These are phyloP conservation scores for Fragum whitleyi DNA, from an alignment of 2,888 invertebrate species.

Conservation along the genomic window DNA sequence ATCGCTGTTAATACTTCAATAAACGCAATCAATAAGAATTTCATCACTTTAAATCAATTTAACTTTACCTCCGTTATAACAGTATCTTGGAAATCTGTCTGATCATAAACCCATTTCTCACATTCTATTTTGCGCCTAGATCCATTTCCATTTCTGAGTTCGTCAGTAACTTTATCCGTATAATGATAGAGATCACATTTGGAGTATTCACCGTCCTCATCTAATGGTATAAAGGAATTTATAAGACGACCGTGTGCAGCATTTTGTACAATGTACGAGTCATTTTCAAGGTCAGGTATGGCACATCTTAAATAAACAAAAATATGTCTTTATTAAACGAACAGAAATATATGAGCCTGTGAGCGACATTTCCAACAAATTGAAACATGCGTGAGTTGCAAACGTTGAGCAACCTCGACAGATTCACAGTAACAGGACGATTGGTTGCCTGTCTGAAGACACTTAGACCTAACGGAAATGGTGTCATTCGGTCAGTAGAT, in stretches of 20 bases:
- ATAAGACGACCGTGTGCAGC: constrained; percentile 51
- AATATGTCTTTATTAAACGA: too few relatives aligned
- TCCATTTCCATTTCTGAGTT: background rate
- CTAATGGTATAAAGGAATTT: constrained; percentile 57
- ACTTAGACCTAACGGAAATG: too few relatives aligned
- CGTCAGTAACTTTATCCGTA: background rate
- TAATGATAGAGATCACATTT: constrained; percentile 27
- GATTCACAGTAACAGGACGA: too few relatives aligned
- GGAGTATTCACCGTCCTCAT: constrained; percentile 22
- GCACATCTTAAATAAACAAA: constrained; percentile 72
- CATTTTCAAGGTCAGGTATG: constrained; percentile 68
- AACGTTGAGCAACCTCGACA: too few relatives aligned
- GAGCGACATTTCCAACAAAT: too few relatives aligned
- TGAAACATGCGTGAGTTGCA: too few relatives aligned
- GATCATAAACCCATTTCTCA: constrained; percentile 58
- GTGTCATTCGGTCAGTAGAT: too few relatives aligned
- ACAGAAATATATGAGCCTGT: too few relatives aligned
- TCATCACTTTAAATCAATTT: too few relatives aligned
- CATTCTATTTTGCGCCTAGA: constrained; percentile 11
- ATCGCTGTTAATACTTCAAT: too few relatives aligned
- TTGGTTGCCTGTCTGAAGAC: too few relatives aligned
- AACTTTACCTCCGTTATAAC: constrained; percentile 56
- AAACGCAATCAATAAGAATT: too few relatives aligned
- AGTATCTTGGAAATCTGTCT: constrained; percentile 35
- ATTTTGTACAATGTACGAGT: constrained; percentile 66